Percentiles rank a stretch among this genome's conserved stretches.
phyloP scores from a whole-genome alignment of 2,888 invertebrate genomes.

The Cabera pusaria region DNA sequence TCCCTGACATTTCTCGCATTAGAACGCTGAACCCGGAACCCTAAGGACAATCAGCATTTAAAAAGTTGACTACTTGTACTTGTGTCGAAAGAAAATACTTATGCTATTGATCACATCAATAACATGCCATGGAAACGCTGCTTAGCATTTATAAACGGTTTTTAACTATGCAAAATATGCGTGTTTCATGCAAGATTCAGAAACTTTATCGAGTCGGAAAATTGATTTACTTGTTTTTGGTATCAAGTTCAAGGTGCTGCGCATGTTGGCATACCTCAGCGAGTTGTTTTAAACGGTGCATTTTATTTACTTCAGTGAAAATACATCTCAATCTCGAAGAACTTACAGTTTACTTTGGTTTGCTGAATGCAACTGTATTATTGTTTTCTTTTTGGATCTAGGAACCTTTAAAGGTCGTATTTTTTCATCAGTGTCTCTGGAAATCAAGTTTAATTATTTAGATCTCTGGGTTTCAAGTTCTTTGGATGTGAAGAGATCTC shows the following conservation, averaged over 20 bases:
- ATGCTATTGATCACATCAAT: too few species aligned
- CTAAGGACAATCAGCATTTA: conserved; percentile 46
- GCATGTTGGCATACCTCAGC: conserved; percentile 42
- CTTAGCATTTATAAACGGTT: too few species aligned
- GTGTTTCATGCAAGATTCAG: too few species aligned
- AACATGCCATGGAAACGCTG: too few species aligned
- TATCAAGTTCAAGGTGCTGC: conserved; percentile 49
- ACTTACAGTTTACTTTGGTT: conserved; percentile 44
- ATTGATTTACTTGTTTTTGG: conserved; percentile 38
- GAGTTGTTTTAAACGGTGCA: conserved; percentile 37
- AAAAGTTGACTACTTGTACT: too few species aligned
- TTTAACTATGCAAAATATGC: too few species aligned
- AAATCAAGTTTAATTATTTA: conserved; percentile 61
- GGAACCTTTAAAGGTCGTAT: conserved; percentile 63
- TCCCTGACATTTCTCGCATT: conserved; percentile 67
- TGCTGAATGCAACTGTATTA: conserved; percentile 19
- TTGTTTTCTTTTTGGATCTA: conserved; percentile 51
- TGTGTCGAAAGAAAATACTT: too few species aligned
- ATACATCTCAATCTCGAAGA: conserved; percentile 20
- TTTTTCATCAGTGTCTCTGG: conserved; percentile 54
- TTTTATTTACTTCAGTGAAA: conserved; percentile 25
- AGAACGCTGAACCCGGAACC: conserved; percentile 74
- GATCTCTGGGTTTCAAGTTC: conserved; percentile 48
- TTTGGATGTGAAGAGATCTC: conserved; percentile 36
- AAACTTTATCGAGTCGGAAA: conserved; percentile 22